Conservation (phyloP, 2,113 vertebrate species). For the Hyperopisus bebe region DNA sequence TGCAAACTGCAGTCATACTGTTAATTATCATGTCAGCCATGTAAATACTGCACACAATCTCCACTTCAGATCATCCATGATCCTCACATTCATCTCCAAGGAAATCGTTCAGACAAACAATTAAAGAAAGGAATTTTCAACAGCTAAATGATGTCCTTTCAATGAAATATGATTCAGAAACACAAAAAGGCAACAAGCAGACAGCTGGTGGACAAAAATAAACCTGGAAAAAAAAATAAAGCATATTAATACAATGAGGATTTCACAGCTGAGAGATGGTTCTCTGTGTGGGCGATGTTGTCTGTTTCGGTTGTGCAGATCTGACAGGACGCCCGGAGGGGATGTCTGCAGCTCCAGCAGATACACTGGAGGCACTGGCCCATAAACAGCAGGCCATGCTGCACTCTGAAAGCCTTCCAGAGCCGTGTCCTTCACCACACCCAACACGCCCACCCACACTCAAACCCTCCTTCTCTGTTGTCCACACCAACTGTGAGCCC, state of each 20-base stretch:
- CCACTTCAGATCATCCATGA: not conserved
- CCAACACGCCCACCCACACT: not conserved
- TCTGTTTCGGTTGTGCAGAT: constrained; percentile 30
- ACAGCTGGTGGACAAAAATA: not conserved
- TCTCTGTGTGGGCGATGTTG: not conserved
- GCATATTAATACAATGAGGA: constrained; percentile 20
- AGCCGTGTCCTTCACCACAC: not conserved
- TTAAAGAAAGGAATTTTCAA: not conserved
- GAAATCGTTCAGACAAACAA: not conserved
- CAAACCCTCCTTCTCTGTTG: not conserved
- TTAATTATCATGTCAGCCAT: not conserved
- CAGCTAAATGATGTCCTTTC: not conserved
- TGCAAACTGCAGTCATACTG: not conserved
- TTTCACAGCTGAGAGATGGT: constrained; percentile 19
- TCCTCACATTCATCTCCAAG: not conserved
- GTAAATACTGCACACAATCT: not conserved
- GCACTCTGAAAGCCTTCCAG: not conserved
- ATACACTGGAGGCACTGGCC: constrained; percentile 19
- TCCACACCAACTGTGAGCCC: not conserved
- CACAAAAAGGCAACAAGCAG: not conserved
- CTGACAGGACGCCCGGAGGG: constrained; percentile 34
- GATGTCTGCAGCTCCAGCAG: constrained; percentile 32
- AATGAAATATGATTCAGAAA: not conserved
- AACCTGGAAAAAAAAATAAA: not conserved
- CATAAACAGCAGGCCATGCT: not conserved